Evolutionary conservation across 2,113 vertebrate species (phyloP).

Genomic region (Silurus meridionalis): DNA sequence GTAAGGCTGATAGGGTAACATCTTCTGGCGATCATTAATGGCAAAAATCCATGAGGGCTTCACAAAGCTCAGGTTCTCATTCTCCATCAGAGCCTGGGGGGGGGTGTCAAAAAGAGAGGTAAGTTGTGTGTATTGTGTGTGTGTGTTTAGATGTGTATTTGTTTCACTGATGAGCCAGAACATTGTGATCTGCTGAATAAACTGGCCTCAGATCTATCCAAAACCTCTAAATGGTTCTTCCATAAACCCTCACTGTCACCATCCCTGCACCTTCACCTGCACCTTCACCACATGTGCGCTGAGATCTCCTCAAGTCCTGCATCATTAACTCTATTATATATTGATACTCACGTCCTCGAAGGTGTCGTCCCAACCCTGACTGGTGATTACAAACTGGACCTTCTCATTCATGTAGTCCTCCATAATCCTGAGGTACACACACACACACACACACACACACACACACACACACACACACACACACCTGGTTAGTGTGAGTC

Average conservation of each 20-base stretch:
- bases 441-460: conserved; percentile 17
- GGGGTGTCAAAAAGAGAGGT: background rate
- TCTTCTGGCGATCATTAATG: conserved; percentile 81
- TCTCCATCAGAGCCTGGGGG: conserved; percentile 83
- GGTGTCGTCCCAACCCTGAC: conserved; percentile 85
- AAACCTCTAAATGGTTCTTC: background rate
- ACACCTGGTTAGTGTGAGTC: background rate
- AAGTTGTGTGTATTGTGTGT: background rate
- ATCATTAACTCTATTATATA: background rate
- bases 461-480: conserved; percentile 7
- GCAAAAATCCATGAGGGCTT: conserved; percentile 86
- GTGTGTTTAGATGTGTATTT: background rate
- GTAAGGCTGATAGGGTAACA: conserved; percentile 85
- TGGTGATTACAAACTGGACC: conserved; percentile 87
- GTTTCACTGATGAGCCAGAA: background rate
- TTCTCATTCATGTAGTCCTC: conserved; percentile 90
- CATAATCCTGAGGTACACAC: conserved; percentile 67
- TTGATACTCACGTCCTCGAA: conserved; percentile 83
- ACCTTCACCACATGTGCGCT: too few species aligned
- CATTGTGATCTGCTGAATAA: background rate
- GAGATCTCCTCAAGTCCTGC: too few species aligned
- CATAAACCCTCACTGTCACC: too few species aligned
- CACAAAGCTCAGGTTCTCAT: conserved; percentile 82
- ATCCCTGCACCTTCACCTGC: too few species aligned
- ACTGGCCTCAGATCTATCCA: background rate